phyloP scores from a whole-genome alignment of 2,113 vertebrate genomes.

The Stigmatopora argus region DNA sequence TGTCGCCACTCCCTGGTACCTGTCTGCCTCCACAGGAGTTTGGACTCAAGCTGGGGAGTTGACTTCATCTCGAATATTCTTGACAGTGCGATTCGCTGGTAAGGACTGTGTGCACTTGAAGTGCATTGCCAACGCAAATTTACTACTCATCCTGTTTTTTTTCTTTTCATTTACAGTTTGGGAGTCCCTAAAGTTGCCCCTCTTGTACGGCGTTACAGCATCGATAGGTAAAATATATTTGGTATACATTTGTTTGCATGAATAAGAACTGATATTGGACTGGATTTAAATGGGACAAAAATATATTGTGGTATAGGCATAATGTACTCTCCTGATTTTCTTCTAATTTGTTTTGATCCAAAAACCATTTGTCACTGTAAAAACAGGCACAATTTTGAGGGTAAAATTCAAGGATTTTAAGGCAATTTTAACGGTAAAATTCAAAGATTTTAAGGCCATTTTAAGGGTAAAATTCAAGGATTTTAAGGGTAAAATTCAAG shows the following conservation, averaged over 20 bases:
- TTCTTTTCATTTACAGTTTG: slow-evolving; percentile 71
- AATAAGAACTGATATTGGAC: slow-evolving; percentile 2
- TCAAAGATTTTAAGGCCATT: no score
- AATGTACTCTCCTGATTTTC: neutral
- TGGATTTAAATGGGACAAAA: slow-evolving; percentile 7
- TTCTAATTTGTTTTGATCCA: neutral
- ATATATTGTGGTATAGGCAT: neutral
- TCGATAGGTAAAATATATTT: slow-evolving; percentile 65
- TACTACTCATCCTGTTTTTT: neutral
- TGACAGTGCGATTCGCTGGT: slow-evolving; percentile 88
- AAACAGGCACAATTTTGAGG: no score
- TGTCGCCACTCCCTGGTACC: slow-evolving; percentile 81
- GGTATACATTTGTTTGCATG: neutral
- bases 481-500: no score
- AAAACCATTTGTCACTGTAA: no score
- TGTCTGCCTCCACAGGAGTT: slow-evolving; percentile 64
- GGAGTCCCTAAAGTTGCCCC: slow-evolving; percentile 87
- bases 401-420: no score
- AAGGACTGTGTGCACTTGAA: slow-evolving; percentile 37
- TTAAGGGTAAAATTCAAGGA: no score
- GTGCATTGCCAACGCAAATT: neutral
- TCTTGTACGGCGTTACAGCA: slow-evolving; percentile 82
- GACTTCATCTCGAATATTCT: slow-evolving; percentile 75
- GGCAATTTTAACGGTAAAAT: no score
- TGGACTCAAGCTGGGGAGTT: slow-evolving; percentile 81